These are phyloP conservation scores for Sebastes hubbsi DNA, from an alignment of 2,797 vertebrate species.

Conservation along the genomic window DNA sequence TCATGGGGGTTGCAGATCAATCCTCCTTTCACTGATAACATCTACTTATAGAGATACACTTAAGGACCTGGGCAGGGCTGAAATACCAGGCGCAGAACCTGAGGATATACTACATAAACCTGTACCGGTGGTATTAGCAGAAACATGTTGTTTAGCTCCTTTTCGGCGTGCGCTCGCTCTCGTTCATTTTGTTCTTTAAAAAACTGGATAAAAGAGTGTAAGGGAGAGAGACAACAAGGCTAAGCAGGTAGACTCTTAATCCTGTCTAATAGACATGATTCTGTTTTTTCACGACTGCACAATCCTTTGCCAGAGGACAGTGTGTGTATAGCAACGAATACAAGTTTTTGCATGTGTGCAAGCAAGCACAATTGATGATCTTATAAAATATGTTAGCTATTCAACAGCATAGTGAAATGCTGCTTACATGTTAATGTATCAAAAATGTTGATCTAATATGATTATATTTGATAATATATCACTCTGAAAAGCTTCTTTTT, in stretches of 20 bases:
- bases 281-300: constrained; percentile 38
- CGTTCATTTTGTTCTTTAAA: constrained; percentile 11
- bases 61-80: not conserved
- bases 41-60: not conserved
- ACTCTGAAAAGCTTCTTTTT: not conserved
- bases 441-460: not conserved
- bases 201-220: not conserved
- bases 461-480: not conserved
- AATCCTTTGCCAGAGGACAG: constrained; percentile 38
- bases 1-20: not conserved
- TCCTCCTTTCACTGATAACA: not conserved
- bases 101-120: not conserved
- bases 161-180: constrained; percentile 11
- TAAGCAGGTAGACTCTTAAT: constrained; percentile 54
- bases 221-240: constrained; percentile 36
- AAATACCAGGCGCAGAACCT: not conserved
- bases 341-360: constrained; percentile 1
- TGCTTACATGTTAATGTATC: not conserved
- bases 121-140: not conserved
- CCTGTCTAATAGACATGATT: constrained; percentile 53
- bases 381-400: not conserved
- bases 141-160: not conserved
- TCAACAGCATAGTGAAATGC: not conserved
- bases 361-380: not conserved
- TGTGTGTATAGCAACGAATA: not conserved